These are phyloP conservation scores for Micrasema longulum DNA, from an alignment of 1,140 invertebrate genomes.

Conservation along the genomic window DNA sequence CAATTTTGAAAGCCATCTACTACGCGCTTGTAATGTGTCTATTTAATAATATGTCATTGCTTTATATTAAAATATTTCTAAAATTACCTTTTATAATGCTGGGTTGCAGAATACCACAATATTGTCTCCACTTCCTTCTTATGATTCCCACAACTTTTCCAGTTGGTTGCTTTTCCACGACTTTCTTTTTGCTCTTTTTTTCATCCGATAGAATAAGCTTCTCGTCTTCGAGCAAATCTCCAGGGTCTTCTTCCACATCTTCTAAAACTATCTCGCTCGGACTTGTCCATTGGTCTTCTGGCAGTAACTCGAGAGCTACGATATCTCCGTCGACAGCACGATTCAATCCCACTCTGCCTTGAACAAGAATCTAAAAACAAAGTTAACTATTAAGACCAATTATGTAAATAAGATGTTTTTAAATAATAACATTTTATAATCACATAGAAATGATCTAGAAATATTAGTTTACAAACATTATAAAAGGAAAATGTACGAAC, in stretches of 20 bases:
- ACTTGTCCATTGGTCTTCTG: conserved; percentile 89
- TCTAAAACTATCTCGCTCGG: conserved; percentile 87
- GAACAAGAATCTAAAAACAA: conserved; percentile 81
- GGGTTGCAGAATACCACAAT: conserved; percentile 93
- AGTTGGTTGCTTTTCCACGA: conserved; percentile 73
- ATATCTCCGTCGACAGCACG: conserved; percentile 96
- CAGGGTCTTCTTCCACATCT: conserved; percentile 82
- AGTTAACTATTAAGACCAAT: not conserved
- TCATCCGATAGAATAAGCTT: conserved; percentile 58
- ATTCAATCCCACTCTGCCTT: conserved; percentile 90
- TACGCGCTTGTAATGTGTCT: no score
- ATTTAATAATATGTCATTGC: no score
- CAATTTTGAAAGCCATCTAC: no score
- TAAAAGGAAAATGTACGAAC: no score
- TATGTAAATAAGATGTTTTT: not conserved
- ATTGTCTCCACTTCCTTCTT: conserved; percentile 94
- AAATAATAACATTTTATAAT: not conserved
- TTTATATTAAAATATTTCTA: no score
- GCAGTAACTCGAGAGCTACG: conserved; percentile 92
- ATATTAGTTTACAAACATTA: no score
- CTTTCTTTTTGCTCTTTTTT: conserved; percentile 58
- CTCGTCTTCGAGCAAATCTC: conserved; percentile 76
- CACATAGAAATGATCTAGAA: no score
- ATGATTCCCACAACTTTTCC: conserved; percentile 95
- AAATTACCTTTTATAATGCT: conserved; percentile 78